Evolutionary conservation across 2,888 invertebrate genomes (phyloP).

Genomic region (Limnephilus marmoratus): DNA sequence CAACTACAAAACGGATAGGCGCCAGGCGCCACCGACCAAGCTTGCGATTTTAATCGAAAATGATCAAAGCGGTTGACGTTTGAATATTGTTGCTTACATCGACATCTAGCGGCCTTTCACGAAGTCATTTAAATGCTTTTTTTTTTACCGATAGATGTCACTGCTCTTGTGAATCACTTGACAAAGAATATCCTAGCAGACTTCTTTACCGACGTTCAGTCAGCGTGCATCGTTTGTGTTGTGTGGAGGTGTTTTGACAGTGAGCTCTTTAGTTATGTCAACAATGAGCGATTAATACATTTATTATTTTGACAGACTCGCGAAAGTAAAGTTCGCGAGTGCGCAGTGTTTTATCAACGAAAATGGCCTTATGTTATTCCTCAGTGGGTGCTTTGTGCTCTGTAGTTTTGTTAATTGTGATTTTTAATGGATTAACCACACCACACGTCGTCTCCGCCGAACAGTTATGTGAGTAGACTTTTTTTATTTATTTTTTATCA

Average conservation of each 20-base stretch:
- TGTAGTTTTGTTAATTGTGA: conserved; percentile 49
- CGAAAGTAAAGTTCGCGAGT: conserved; percentile 36
- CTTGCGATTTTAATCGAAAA: too few species aligned
- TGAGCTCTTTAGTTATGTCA: conserved; percentile 47
- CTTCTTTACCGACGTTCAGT: conserved; percentile 38
- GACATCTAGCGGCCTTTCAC: not conserved
- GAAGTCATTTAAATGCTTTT: not conserved
- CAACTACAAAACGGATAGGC: not conserved
- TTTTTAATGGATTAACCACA: conserved; percentile 49
- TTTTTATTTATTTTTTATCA: conserved; percentile 20
- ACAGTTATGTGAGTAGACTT: conserved; percentile 49
- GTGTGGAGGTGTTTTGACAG: conserved; percentile 36
- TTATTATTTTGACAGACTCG: conserved; percentile 43
- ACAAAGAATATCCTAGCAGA: not conserved
- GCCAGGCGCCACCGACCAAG: too few species aligned
- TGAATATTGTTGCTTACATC: not conserved
- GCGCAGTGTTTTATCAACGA: conserved; percentile 25
- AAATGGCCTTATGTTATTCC: conserved; percentile 47
- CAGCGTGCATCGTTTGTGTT: conserved; percentile 32
- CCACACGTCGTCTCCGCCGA: conserved; percentile 41
- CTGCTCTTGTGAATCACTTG: not conserved
- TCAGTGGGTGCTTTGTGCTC: conserved; percentile 47
- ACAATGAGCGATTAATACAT: conserved; percentile 53
- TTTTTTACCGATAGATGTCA: not conserved
- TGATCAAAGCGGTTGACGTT: not conserved